Conservation (phyloP, 2,113 vertebrate species). For the Mungos mungo region DNA sequence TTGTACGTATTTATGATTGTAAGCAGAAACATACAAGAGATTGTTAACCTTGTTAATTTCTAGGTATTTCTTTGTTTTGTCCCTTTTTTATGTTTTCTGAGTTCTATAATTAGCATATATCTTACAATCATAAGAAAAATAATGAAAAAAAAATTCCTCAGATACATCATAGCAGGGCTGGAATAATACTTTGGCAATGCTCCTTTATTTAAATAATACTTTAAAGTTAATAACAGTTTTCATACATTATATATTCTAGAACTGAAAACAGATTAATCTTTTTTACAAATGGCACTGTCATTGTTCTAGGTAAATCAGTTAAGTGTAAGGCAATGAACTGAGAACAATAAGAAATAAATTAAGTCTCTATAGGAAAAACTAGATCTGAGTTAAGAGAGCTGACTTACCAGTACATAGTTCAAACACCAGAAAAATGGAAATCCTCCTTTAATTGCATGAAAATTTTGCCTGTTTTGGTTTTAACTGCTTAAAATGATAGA, state of each 20-base stretch:
- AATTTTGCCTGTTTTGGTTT: background rate
- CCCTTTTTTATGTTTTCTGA: background rate
- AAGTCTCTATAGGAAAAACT: background rate
- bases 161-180: background rate
- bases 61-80: background rate
- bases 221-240: background rate
- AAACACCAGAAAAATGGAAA: background rate
- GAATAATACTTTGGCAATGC: background rate
- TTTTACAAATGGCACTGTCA: background rate
- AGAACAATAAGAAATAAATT: slow-evolving; percentile 1
- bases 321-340: background rate
- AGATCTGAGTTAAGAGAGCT: background rate
- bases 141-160: background rate
- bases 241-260: background rate
- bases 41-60: background rate
- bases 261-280: background rate
- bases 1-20: background rate
- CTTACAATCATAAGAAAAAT: background rate
- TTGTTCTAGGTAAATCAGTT: background rate
- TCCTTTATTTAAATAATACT: background rate
- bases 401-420: background rate
- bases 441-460: background rate
- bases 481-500: background rate
- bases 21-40: background rate
- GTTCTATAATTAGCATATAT: background rate